phyloP scores from a whole-genome alignment of 2,113 vertebrate genomes.

The Rhinichthys klamathensis region DNA sequence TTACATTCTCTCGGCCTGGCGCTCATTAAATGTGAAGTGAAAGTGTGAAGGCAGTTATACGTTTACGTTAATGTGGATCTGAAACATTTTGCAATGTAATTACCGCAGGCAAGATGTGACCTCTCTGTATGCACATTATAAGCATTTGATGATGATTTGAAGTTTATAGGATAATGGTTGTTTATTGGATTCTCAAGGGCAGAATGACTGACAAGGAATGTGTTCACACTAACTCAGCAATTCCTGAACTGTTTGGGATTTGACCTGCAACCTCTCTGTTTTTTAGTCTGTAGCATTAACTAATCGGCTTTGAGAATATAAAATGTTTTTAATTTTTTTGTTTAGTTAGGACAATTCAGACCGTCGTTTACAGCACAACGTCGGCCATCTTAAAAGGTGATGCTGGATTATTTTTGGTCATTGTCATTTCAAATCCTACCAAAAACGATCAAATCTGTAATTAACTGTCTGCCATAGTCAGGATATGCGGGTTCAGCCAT shows the following conservation, averaged over 20 bases:
- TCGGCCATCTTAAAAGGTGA: neutral
- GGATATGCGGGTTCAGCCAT: slow-evolving; percentile 29
- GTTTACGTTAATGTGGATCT: slow-evolving; percentile 34
- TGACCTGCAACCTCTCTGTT: neutral
- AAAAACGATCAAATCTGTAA: neutral
- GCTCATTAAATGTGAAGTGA: slow-evolving; percentile 22
- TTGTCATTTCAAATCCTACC: neutral
- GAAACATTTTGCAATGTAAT: slow-evolving; percentile 18
- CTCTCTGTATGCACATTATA: neutral
- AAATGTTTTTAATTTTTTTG: neutral
- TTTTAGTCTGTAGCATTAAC: neutral
- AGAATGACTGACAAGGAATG: neutral
- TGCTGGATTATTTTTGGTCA: slow-evolving; percentile 7
- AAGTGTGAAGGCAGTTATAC: neutral
- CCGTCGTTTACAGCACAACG: neutral
- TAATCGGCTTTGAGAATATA: neutral
- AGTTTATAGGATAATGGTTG: neutral
- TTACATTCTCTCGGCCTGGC: neutral
- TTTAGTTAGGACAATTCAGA: neutral
- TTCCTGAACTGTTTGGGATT: neutral
- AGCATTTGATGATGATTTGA: slow-evolving; percentile 12
- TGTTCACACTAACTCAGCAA: slow-evolving; percentile 7
- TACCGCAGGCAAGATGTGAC: slow-evolving; percentile 13
- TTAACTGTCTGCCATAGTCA: slow-evolving; percentile 17
- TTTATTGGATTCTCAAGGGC: slow-evolving; percentile 12